Evolutionary conservation across 2,113 vertebrate species (phyloP).

Genomic region (Sapayoa aenigma): DNA sequence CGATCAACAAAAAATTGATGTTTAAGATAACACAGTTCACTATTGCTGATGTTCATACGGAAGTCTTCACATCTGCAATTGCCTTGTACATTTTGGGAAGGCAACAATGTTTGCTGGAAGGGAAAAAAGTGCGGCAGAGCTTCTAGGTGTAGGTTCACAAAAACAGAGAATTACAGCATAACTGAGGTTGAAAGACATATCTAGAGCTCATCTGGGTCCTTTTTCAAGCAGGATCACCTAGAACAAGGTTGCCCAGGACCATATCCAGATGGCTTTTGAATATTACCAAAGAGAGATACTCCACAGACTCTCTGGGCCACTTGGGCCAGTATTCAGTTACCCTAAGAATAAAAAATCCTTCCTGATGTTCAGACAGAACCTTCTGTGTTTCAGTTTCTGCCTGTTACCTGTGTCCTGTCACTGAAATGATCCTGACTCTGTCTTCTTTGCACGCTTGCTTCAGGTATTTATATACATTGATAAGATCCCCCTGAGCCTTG

Average conservation of each 20-base stretch:
- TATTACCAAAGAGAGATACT: neutral
- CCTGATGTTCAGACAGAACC: neutral
- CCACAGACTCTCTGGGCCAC: neutral
- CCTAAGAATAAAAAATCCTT: neutral
- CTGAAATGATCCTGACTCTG: neutral
- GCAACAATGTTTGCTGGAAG: neutral
- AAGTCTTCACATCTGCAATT: neutral
- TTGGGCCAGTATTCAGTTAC: neutral
- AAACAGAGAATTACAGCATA: neutral
- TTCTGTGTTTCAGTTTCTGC: neutral
- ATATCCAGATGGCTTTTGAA: fast-evolving
- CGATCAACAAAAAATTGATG: neutral
- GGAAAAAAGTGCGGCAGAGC: neutral
- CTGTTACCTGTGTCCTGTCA: fast-evolving
- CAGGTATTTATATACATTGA: neutral
- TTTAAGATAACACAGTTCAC: neutral
- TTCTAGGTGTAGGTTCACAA: neutral
- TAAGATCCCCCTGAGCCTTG: neutral
- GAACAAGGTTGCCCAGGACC: neutral
- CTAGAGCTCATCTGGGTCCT: neutral
- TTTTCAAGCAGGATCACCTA: neutral
- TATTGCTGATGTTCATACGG: neutral
- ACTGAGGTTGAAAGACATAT: neutral
- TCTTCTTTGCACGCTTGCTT: neutral
- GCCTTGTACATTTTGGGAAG: neutral